These are phyloP conservation scores for Epistrophella euchroma DNA, from an alignment of 2,888 invertebrate genomes.

Conservation along the genomic window DNA sequence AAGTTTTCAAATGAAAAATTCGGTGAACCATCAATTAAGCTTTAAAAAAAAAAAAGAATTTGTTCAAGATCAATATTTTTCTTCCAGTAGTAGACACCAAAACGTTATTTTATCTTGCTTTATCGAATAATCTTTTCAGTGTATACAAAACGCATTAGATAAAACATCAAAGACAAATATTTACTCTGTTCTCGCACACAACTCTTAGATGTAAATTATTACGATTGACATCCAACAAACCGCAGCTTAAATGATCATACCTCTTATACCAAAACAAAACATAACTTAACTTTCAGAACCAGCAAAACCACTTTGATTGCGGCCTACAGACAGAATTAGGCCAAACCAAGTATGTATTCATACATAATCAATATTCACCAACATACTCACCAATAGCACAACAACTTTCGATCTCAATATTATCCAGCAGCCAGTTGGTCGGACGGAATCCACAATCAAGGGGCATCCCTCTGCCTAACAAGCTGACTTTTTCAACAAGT, in stretches of 20 bases:
- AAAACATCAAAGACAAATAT: slow-evolving; percentile 15
- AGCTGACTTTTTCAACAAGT: slow-evolving; percentile 28
- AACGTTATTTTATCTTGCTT: not conserved
- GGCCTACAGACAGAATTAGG: slow-evolving; percentile 64
- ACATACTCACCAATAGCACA: slow-evolving; percentile 62
- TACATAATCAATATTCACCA: slow-evolving; percentile 65
- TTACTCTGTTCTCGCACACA: slow-evolving; percentile 7
- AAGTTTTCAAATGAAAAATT: too few relatives aligned
- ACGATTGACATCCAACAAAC: not conserved
- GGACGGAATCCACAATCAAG: slow-evolving; percentile 12
- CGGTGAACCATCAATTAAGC: not conserved
- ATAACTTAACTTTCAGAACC: slow-evolving; percentile 55
- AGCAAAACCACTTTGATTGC: slow-evolving; percentile 57
- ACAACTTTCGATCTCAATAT: slow-evolving; percentile 71
- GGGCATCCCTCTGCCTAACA: slow-evolving; percentile 42
- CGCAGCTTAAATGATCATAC: slow-evolving; percentile 26
- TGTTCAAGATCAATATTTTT: not conserved
- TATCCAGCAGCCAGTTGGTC: slow-evolving; percentile 47
- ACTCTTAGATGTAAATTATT: slow-evolving; percentile 9
- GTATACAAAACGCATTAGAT: not conserved
- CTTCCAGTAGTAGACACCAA: not conserved
- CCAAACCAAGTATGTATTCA: slow-evolving; percentile 59
- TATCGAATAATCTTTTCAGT: not conserved
- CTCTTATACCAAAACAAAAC: slow-evolving; percentile 60
- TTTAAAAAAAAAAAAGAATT: not conserved